Evolutionary conservation across 2,113 vertebrate genomes (phyloP), one percentile per base, ranked within the genome.

Genomic region (Myrmecophaga tridactyla): DNA sequence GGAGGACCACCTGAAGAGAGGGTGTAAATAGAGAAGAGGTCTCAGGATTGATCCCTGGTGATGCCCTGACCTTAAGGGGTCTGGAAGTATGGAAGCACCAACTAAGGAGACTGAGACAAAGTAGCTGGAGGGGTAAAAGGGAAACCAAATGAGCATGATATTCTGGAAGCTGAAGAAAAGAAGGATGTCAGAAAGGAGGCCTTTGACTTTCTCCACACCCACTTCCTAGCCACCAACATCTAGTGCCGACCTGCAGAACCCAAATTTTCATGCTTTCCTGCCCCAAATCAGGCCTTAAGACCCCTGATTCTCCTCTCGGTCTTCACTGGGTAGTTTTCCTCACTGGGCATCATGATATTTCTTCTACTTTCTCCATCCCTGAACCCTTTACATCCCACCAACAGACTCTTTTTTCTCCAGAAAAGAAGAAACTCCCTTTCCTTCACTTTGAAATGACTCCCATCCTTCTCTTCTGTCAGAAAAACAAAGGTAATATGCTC

Each of bases 271-370:
- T 10, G 41, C 56, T 67, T 34, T 76, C 72, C 15, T 46, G 14
- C 51, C 31, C 36, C 36, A 56, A 2, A 3, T 31, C n/a, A 13
- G 1, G 0, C 6, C 18, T 20, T 51, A 8, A 67, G 3, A 0
- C 21, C 8, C 3, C 27, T 76, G 10, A 8, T 77, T 83, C 70
- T 75, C 48, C 18, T 3, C 67, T 72, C 18, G 23, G 29, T 82
- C 70, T 41, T 70, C 7, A 4, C 31, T 51, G 1, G 8, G 51
- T 48, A 36, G 51, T 78, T 88, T 92, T 78, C 70, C 46, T 84
- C 21, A 31, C 20, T 8, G 78, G 36, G 21, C 7, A 48, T 51
- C 53, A 62, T 2, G 56, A 46, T 36, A 51, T 86, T 86, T 48
- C 36, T 65, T 25, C 36, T 15, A 53, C 25, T 34, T 89, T 86